Evolutionary conservation across 2,888 invertebrate genomes (phyloP), one percentile per base, ranked within the genome.

Genomic region (Gasteruption jaculator): DNA sequence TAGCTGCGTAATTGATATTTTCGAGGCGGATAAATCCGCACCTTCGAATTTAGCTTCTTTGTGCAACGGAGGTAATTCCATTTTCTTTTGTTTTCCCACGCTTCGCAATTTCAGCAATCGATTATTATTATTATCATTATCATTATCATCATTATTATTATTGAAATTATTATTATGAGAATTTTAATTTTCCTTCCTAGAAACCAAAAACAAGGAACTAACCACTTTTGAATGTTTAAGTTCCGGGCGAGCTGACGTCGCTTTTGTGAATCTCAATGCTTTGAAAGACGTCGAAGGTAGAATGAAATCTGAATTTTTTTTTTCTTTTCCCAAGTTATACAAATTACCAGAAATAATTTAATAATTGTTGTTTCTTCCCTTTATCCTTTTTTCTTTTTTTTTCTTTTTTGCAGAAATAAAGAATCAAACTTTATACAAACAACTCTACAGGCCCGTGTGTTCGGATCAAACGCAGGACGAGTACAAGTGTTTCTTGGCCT

Each of bases 221-320:
- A 45, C 46, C 16, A 46, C 60, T 1, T 55, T 63, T 20, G 45
- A 77, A 38, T 85, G 86, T 49, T 67, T 91, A 10, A 73, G 78
- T 2, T 79, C 82, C 46, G 82, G 79, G 0, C 72, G 68, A 20
- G 86, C 78, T 4, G 89, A 91, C 56, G 87, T 91, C 0, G 89
- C 89, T 0, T 90, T 91, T 54, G 71, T 91, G 2, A 80, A 81
- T 52, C 77, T 82, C 46, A 73, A 74, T 16, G 76, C 78, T 1
- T 77, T 77, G 30, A 78, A 81, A 64, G 74, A 38, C 83, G 83
- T 54, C n/a, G 22, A 38, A 25, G 18, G 18, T 5, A 10, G 8
- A 8, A 30, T 30, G 12, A 22, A 7, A 25, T 31, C 22, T 7
- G 19, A 8, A 38, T 18, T 11, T 24, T 37, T 11, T 26, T 16